phyloP scores from a whole-genome alignment of 2,797 vertebrate species.

The Carduelis carduelis region DNA sequence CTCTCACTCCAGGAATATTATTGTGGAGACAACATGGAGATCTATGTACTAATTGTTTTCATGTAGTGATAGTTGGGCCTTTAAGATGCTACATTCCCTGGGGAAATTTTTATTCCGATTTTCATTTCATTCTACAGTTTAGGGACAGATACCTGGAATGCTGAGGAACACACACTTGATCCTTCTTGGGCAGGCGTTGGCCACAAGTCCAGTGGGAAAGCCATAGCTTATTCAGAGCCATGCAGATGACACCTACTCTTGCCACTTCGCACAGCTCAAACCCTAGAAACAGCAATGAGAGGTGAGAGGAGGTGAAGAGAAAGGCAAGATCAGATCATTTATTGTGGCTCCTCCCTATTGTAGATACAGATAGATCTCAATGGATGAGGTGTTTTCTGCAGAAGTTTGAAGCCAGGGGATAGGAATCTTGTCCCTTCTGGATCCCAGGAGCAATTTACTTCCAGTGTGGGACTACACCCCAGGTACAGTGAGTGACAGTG shows the following conservation, averaged over 20 bases:
- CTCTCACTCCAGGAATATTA: not conserved
- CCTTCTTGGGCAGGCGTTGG: not conserved
- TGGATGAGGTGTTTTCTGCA: not conserved
- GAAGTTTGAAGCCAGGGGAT: not conserved
- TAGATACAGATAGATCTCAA: not conserved
- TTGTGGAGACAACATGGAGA: not conserved
- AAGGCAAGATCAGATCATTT: not conserved
- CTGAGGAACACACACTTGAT: rapidly evolving
- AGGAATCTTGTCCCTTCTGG: not conserved
- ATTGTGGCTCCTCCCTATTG: not conserved
- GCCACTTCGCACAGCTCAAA: rapidly evolving
- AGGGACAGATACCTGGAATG: not conserved
- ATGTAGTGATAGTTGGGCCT: not conserved
- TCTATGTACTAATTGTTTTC: not conserved
- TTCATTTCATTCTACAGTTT: not conserved
- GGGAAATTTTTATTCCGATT: not conserved
- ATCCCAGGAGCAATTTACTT: not conserved
- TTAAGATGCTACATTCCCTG: not conserved
- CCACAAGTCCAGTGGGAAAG: not conserved
- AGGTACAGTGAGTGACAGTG: rapidly evolving
- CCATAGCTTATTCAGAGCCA: not conserved
- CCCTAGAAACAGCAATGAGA: not conserved
- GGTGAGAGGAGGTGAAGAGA: not conserved
- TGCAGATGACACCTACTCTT: not conserved
- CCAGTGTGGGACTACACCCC: rapidly evolving